phyloP scores from a whole-genome alignment of 2,113 vertebrate genomes.

The Phodopus roborovskii region DNA sequence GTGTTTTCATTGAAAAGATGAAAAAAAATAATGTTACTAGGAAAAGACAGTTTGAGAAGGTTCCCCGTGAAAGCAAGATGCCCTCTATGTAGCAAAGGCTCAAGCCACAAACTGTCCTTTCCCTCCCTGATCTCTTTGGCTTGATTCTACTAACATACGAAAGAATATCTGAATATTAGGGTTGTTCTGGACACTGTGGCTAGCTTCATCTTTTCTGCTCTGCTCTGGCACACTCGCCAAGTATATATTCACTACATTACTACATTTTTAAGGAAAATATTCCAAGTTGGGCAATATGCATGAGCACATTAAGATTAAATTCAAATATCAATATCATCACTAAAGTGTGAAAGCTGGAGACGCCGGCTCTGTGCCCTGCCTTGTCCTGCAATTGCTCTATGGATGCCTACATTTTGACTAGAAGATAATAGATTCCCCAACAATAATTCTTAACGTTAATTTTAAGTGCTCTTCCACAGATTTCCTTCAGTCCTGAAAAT shows the following conservation, averaged over 20 bases:
- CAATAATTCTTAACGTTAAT: slow-evolving; percentile 73
- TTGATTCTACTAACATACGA: slow-evolving; percentile 29
- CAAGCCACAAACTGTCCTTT: not conserved
- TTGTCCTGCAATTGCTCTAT: slow-evolving; percentile 24
- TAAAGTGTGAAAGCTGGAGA: slow-evolving; percentile 48
- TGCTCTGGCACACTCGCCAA: not conserved
- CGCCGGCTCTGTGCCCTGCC: not conserved
- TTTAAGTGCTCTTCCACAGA: slow-evolving; percentile 65
- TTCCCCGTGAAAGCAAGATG: not conserved
- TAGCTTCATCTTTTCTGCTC: not conserved
- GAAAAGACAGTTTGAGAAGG: slow-evolving; percentile 15
- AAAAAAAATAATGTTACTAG: not conserved
- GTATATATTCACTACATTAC: not conserved
- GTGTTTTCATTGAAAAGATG: not conserved
- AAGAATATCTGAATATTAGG: not conserved
- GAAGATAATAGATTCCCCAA: slow-evolving; percentile 56
- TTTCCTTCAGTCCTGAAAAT: slow-evolving; percentile 70
- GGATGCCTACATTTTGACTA: slow-evolving; percentile 59
- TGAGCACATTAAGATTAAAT: slow-evolving; percentile 22
- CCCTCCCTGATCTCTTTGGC: not conserved
- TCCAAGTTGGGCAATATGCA: not conserved
- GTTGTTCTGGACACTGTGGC: not conserved
- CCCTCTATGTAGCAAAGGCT: not conserved
- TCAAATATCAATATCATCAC: slow-evolving; percentile 26
- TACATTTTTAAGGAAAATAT: not conserved